Base-by-base conservation (phyloP, 2,888 invertebrate genomes). In the Steromphala cineraria region DNA sequence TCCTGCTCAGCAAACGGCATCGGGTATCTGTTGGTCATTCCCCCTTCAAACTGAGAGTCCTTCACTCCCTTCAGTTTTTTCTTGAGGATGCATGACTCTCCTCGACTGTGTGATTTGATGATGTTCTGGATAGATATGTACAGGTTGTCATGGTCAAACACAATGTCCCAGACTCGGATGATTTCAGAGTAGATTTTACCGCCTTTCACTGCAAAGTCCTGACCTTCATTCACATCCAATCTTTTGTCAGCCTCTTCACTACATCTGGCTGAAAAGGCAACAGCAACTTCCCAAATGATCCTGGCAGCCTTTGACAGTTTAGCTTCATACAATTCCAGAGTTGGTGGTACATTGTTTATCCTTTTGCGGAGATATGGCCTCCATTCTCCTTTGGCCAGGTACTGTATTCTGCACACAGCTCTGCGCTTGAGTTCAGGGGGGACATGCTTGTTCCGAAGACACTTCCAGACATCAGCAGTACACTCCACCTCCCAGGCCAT, bases 401-500 rank as follows among this genome's bases (percentile, higher is more conserved):
- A 84, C 71, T 89, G 86, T 19, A 91, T 87, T 67, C 87, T 86
- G 7, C 81, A 74, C 4, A 91, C 85, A 21, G 89, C 85, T 7
- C 88, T 81, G n/a, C 83, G 84, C 80, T 90, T 90, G 17, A 89
- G 78, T n/a, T 84, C 83, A 0, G 85, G 79, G 0, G 84, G 79
- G n/a, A 91, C 84, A 36, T 85, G 85, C 71, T 87, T 87, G 79
- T 89, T 88, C 17, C 86, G 82, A 19, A 89, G 80, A 2, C 87
- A 88, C 79, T 87, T 90, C 89, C 89, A 89, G 21, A 88, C 89
- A 24, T 89, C 89, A 8, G 88, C 87, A 15, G 91, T 91, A 82
- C 91, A 91, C 76, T 91, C 91, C 17, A 91, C 88, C 52, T 91
- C 91, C 91, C 91, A 91, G 31, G 87, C 89, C 75, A 91, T 76